A percentile compares a stretch with the other conserved stretches of the same genome.
phyloP scores from a whole-genome alignment of 1,140 invertebrate genomes.

The Anoplolepis gracilipes region DNA sequence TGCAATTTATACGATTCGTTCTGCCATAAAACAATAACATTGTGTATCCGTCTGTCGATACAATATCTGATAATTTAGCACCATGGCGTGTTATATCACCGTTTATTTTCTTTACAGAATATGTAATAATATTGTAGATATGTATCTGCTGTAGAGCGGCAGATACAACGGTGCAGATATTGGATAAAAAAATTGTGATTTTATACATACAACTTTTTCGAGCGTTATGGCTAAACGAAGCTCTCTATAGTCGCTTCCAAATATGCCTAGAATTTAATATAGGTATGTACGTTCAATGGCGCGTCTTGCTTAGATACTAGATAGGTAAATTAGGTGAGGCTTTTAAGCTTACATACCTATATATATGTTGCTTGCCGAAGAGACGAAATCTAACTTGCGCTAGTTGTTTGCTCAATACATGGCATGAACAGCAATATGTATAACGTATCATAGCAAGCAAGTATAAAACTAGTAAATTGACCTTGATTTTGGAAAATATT shows the following conservation, averaged over 20 bases:
- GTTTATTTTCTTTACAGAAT: not conserved
- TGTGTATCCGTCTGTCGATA: not conserved
- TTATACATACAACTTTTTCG: not conserved
- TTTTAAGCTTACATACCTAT: conserved; percentile 40
- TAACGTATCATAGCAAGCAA: not conserved
- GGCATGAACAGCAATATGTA: not conserved
- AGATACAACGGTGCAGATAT: too few relatives aligned
- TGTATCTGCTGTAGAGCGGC: not conserved
- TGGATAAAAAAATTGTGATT: not conserved
- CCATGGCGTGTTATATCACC: not conserved
- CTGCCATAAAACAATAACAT: conserved; percentile 17
- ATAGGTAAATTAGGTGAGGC: conserved; percentile 14
- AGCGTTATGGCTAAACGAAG: too few relatives aligned
- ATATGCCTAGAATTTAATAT: not conserved
- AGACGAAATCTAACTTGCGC: conserved; percentile 22
- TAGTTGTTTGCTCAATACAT: not conserved
- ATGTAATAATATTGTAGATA: too few relatives aligned
- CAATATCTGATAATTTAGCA: conserved; percentile 10
- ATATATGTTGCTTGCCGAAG: conserved; percentile 19
- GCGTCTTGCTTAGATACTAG: conserved; percentile 6
- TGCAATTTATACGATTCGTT: conserved; percentile 35
- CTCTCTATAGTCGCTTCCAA: not conserved
- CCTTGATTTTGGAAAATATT: conserved; percentile 8
- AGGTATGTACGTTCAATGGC: not conserved
- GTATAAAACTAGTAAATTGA: conserved; percentile 1